phyloP scores from a whole-genome alignment of 2,113 vertebrate genomes.

The Oriolus oriolus region DNA sequence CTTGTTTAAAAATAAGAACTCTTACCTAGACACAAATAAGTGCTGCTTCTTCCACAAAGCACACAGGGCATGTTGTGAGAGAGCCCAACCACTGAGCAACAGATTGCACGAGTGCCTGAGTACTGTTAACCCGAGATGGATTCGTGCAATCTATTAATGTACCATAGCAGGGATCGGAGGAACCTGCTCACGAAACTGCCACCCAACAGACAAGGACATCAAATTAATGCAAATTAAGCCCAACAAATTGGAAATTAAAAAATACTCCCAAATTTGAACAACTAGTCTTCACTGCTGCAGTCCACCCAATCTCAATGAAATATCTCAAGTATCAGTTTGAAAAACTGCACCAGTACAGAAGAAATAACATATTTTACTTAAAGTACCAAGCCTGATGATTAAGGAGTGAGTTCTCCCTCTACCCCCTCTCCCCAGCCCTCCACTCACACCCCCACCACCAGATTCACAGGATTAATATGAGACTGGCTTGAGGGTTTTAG shows the following conservation, averaged over 20 bases:
- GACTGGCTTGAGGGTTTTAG: slow-evolving; percentile 33
- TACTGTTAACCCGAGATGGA: not conserved
- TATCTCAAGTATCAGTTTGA: not conserved
- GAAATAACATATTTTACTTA: slow-evolving; percentile 16
- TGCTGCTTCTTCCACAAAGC: not conserved
- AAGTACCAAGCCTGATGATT: slow-evolving; percentile 1
- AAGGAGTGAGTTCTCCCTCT: not conserved
- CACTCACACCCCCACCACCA: not conserved
- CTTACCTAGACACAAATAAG: not conserved
- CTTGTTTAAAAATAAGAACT: not conserved
- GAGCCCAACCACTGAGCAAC: not conserved
- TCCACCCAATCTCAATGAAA: not conserved
- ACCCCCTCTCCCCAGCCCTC: not conserved
- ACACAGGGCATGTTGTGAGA: not conserved
- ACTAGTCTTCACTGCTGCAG: not conserved
- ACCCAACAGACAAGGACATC: not conserved
- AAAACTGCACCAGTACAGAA: not conserved
- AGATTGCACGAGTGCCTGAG: not conserved
- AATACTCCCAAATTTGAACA: not conserved
- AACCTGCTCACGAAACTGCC: not conserved
- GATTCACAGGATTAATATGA: slow-evolving; percentile 42
- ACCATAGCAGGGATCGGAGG: not conserved
- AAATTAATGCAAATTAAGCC: not conserved
- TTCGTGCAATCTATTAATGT: not conserved
- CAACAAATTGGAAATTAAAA: not conserved